Conservation (phyloP, 2,113 vertebrate genomes). For the Crotophaga sulcirostris region DNA sequence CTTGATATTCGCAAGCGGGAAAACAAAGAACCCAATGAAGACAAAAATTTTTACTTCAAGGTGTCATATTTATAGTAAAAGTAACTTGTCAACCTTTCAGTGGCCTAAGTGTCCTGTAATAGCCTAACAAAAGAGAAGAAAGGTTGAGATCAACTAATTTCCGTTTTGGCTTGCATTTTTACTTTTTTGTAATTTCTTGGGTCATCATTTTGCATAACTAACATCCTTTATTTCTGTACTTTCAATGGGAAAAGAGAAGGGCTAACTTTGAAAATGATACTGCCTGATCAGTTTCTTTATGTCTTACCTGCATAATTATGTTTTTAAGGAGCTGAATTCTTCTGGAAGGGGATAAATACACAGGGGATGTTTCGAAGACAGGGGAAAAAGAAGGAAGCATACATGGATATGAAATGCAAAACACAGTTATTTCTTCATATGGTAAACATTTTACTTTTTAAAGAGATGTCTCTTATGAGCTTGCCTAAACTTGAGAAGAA, state of each 20-base stretch:
- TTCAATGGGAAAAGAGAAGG: neutral
- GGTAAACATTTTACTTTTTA: neutral
- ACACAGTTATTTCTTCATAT: neutral
- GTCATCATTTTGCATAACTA: neutral
- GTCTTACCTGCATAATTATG: neutral
- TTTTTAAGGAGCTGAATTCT: neutral
- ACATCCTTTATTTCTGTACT: neutral
- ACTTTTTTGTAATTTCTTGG: neutral
- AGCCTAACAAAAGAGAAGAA: neutral
- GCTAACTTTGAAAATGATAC: neutral
- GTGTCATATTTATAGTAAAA: constrained; percentile 36
- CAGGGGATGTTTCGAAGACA: neutral
- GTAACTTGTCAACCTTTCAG: neutral
- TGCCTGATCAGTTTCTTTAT: neutral
- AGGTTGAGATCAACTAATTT: neutral
- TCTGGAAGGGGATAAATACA: neutral
- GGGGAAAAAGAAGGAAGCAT: neutral
- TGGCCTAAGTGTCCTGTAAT: neutral
- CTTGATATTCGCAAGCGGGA: constrained; percentile 48
- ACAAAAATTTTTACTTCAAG: constrained; percentile 58
- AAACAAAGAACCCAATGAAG: neutral
- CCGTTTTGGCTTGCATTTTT: neutral
- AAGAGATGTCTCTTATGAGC: neutral
- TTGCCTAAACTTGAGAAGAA: neutral
- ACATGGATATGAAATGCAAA: neutral